These are phyloP conservation scores for Drosophila buzzatii DNA, from an alignment of 2,888 invertebrate species.

Conservation along the genomic window DNA sequence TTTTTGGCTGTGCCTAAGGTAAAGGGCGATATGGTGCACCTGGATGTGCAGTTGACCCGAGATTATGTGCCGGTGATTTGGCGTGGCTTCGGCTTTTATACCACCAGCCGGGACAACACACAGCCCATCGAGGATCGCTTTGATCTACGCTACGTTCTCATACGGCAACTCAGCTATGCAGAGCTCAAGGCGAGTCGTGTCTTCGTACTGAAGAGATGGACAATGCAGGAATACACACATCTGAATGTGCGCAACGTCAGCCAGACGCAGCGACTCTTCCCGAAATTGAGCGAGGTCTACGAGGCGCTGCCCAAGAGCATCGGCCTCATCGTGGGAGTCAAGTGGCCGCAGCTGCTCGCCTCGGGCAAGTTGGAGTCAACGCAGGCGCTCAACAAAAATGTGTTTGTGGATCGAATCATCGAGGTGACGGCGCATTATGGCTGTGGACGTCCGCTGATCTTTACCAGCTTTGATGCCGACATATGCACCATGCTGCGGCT, in stretches of 20 bases:
- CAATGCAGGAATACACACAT: slow-evolving; percentile 88
- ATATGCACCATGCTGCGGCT: slow-evolving; percentile 95
- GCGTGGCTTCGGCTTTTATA: slow-evolving; percentile 94
- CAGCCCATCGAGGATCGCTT: slow-evolving; percentile 89
- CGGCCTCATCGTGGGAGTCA: slow-evolving; percentile 98
- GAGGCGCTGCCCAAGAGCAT: slow-evolving; percentile 92
- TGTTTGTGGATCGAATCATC: slow-evolving; percentile 93
- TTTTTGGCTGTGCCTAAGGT: slow-evolving; percentile 94
- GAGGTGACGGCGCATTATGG: slow-evolving; percentile 92
- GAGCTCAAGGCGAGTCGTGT: slow-evolving; percentile 95
- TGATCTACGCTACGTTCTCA: slow-evolving; percentile 95
- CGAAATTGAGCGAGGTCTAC: slow-evolving; percentile 92
- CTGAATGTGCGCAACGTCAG: slow-evolving; percentile 90
- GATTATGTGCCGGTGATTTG: slow-evolving; percentile 97
- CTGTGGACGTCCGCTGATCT: slow-evolving; percentile 93
- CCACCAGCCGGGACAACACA: slow-evolving; percentile 86
- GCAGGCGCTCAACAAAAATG: slow-evolving; percentile 93
- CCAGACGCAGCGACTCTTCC: slow-evolving; percentile 92
- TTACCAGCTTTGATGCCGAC: slow-evolving; percentile 98
- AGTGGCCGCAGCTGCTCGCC: slow-evolving; percentile 95
- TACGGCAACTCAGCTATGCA: slow-evolving; percentile 95
- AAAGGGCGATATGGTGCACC: slow-evolving; percentile 98
- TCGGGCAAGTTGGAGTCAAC: slow-evolving; percentile 94
- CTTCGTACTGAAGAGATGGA: slow-evolving; percentile 90
- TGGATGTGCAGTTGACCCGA: slow-evolving; percentile 98